These are phyloP conservation scores for Procambarus clarkii DNA, from an alignment of 1,140 invertebrate species.

Conservation along the genomic window DNA sequence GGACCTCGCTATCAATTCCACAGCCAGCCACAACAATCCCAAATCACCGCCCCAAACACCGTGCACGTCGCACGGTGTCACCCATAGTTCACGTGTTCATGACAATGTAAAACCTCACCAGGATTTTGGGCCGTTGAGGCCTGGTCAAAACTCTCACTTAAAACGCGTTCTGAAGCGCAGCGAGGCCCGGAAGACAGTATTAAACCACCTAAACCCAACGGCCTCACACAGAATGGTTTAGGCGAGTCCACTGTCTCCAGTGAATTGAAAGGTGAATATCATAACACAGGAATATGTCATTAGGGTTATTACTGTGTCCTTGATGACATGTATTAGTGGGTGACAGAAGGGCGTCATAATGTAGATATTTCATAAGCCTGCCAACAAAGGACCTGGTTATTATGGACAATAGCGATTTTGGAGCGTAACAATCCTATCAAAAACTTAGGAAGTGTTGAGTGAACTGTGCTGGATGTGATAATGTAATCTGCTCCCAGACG, in stretches of 20 bases:
- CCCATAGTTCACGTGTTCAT: neutral
- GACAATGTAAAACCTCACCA: neutral
- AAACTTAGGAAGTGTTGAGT: neutral
- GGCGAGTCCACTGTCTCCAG: neutral
- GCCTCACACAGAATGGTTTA: too few relatives aligned
- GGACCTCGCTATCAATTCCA: too few relatives aligned
- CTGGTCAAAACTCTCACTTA: neutral
- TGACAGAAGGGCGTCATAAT: conserved; percentile 33
- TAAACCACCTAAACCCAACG: neutral
- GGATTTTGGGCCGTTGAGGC: too few relatives aligned
- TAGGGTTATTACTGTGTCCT: neutral
- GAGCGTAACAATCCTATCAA: conserved; percentile 36
- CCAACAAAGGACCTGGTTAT: conserved; percentile 32
- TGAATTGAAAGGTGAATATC: neutral
- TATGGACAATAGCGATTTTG: conserved; percentile 27
- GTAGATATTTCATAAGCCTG: conserved; percentile 30
- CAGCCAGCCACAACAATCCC: too few relatives aligned
- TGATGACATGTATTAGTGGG: conserved; percentile 32
- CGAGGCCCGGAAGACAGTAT: neutral
- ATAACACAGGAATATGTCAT: neutral
- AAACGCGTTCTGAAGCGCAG: neutral
- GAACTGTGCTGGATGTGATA: neutral
- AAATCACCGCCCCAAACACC: too few relatives aligned
- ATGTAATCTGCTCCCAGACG: neutral
- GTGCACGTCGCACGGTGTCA: neutral